Evolutionary conservation across 1,140 invertebrate species (phyloP), one percentile per base, ranked within the genome.

Genomic region (Drosophila takahashii): DNA sequence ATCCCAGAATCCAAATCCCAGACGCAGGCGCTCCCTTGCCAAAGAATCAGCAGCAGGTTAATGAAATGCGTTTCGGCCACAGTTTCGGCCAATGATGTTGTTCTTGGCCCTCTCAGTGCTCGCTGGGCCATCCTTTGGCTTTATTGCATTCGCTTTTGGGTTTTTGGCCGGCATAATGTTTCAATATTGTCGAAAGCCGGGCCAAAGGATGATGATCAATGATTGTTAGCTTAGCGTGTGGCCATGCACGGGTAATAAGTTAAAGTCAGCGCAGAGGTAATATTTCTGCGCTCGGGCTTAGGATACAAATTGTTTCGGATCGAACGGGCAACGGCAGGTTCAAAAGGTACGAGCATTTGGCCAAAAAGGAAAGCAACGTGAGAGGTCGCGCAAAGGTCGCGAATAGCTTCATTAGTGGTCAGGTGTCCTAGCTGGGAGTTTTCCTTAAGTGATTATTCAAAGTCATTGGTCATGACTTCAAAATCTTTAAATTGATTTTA

Each of bases 221-320:
- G 84, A 84, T 79, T 74, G 77, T 77, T 77, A 64, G 84, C 84
- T 51, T 89, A 89, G 84, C 84, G 84, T 89, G 84, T 89, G 84
- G 84, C 77, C 84, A 51, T 50, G 75, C 58, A 27, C 57, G 67
- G 61, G 60, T 72, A 79, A 78, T 75, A 81, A 78, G 58, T 70
- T 70, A 59, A 66, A 75, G 51, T 77, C 75, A 64, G 56, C 74
- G 59, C 42, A 45, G 50, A 65, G 54, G 69, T 57, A 50, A 56
- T 47, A 64, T 64, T 75, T 62, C 73, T 64, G 77, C 77, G 74
- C 34, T 60, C 60, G 59, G 51, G 79, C 52, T 79, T 70, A 69
- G 59, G 70, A 62, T 50, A 73, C 62, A 85, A 85, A 85, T 85
- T 80, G 81, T 80, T 56, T 50, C 45, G 52, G 26, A 39, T 47